Evolutionary conservation across 2,888 invertebrate genomes (phyloP).

Genomic region (Magallana nippona): DNA sequence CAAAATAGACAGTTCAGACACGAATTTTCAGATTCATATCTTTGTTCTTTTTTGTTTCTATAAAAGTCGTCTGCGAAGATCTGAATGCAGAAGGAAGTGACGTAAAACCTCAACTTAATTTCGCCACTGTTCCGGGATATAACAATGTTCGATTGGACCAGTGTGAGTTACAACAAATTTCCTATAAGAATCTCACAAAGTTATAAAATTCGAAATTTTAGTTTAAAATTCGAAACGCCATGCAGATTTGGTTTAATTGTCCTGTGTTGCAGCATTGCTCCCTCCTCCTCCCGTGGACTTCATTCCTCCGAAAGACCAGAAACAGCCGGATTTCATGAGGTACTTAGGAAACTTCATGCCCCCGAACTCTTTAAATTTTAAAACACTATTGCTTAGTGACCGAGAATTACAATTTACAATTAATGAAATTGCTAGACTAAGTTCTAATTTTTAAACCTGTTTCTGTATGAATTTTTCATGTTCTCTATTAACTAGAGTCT

Average conservation of each 20-base stretch:
- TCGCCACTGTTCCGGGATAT: conserved; percentile 40
- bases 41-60: not conserved
- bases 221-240: no score
- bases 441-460: no score
- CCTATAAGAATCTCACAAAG: not conserved
- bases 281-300: conserved; percentile 31
- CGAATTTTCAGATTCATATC: not conserved
- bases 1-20: no score
- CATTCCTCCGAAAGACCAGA: not conserved
- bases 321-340: conserved; percentile 34
- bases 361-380: no score
- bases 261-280: conserved; percentile 10
- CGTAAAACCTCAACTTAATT: not conserved
- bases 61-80: conserved; percentile 38
- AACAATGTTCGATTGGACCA: conserved; percentile 38
- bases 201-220: not conserved
- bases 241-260: not conserved
- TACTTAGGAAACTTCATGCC: not conserved
- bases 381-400: no score
- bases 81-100: conserved; percentile 27
- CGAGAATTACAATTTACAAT: no score
- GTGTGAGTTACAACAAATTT: conserved; percentile 16
- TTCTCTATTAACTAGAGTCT: no score
- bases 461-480: no score
- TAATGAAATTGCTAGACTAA: no score